A percentile compares a stretch with the other conserved stretches of the same genome.
Conservation (phyloP, 2,888 invertebrate genomes). For the Standfussiana lucernea region DNA sequence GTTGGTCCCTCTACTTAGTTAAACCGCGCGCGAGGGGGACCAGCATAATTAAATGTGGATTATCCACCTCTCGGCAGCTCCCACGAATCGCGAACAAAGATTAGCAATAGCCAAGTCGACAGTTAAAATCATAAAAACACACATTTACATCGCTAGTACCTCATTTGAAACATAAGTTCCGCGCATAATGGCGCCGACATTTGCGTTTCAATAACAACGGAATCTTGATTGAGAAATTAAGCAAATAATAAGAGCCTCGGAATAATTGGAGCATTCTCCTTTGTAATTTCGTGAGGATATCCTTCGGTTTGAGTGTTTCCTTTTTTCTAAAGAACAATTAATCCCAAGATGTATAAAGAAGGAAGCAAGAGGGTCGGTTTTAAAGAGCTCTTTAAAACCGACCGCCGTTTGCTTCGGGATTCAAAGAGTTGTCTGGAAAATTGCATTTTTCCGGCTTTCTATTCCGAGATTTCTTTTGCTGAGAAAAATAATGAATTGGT, state of each 20-base stretch:
- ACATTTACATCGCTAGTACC: constrained; percentile 55
- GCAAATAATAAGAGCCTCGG: constrained; percentile 42
- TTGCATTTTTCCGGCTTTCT: constrained; percentile 48
- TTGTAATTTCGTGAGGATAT: constrained; percentile 41
- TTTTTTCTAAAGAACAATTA: constrained; percentile 59
- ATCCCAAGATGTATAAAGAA: constrained; percentile 46
- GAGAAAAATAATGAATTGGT: constrained; percentile 45
- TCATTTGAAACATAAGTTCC: constrained; percentile 42
- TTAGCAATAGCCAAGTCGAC: constrained; percentile 45
- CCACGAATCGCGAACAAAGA: constrained; percentile 53
- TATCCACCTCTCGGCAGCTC: constrained; percentile 61
- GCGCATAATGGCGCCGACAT: constrained; percentile 20
- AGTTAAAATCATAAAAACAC: constrained; percentile 54
- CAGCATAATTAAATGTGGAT: constrained; percentile 78
- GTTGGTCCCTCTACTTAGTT: constrained; percentile 74
- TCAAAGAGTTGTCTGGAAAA: constrained; percentile 59
- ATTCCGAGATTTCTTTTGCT: constrained; percentile 41
- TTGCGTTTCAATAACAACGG: constrained; percentile 48
- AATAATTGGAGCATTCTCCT: constrained; percentile 42
- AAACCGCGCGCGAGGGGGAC: constrained; percentile 48
- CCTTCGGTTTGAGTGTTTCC: constrained; percentile 47
- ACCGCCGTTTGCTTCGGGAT: constrained; percentile 46
- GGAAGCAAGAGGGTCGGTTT: constrained; percentile 40
- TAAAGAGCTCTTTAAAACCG: constrained; percentile 40
- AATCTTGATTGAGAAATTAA: constrained; percentile 55